phyloP scores from a whole-genome alignment of 2,113 vertebrate genomes.

The Carollia perspicillata region DNA sequence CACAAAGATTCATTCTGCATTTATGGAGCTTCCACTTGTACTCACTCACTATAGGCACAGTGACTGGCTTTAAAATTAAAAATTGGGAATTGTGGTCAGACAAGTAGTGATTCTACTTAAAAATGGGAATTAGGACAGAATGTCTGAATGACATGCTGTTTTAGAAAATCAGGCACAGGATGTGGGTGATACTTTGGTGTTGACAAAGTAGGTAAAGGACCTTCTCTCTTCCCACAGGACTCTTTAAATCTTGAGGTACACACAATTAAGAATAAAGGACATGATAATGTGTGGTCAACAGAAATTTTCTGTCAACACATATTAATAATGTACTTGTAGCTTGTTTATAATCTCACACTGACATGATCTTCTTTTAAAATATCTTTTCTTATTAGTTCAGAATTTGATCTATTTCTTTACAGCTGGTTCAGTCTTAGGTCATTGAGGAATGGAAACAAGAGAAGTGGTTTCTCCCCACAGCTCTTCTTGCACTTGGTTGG shows the following conservation, averaged over 20 bases:
- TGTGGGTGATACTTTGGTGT: conserved; percentile 19
- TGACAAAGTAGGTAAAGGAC: not conserved
- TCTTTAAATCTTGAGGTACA: not conserved
- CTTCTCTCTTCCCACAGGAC: not conserved
- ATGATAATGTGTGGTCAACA: not conserved
- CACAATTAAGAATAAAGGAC: conserved; percentile 16
- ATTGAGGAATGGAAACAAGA: not conserved
- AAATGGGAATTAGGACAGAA: not conserved
- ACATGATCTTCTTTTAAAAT: not conserved
- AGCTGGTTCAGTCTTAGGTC: not conserved
- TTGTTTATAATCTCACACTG: not conserved
- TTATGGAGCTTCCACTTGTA: not conserved
- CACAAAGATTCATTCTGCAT: not conserved
- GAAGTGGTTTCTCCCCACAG: not conserved
- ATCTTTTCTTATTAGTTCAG: not conserved
- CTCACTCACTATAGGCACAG: not conserved
- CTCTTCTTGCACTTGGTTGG: not conserved
- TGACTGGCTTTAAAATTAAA: conserved; percentile 38
- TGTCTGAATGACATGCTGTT: not conserved
- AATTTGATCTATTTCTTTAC: not conserved
- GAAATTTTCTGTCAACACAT: not conserved
- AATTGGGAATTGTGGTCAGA: not conserved
- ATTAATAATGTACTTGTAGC: not conserved
- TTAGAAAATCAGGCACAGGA: conserved; percentile 32
- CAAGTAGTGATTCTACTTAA: conserved; percentile 6